Base-by-base conservation (phyloP, 2,888 invertebrate species). In the Ryuthela nishihirai region DNA sequence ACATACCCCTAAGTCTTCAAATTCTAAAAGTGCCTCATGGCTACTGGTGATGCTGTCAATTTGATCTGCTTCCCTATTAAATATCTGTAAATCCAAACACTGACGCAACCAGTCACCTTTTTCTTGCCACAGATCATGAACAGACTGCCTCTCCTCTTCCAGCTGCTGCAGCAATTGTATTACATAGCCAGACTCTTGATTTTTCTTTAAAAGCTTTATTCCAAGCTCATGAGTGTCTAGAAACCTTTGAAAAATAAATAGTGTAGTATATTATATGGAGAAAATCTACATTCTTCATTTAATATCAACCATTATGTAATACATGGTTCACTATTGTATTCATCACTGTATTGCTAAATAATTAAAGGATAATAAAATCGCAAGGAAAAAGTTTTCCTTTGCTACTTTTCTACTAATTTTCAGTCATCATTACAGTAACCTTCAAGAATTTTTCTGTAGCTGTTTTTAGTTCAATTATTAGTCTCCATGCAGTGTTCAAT, bases 31-130 rank as follows among this genome's bases (percentile, higher is more conserved):
- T 0, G 92, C 91, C 72, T 92, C 88, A 72, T 97, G 95, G 17
- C 91, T 88, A 47, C 90, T 88, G 42, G 91, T 92, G 12, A 89
- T 85, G 0, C 97, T 93, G 75, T 98, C 97, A 64, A 98, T 89
- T 73, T 94, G 90, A 73, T 98, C 97, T 0, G 95, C 95, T 74
- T 98, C 97, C 32, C 92, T 84, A 75, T 93, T 93, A 76, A 95
- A 94, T 65, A 87, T 82, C 75, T 78, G 64, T 55, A 97, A 77
- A 67, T 94, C 89, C 20, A 91, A 81, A 64, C 89, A 85, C 73
- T 97, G 92, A 67, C 87, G 83, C 54, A 97, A 76, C 80, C 87
- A 85, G 38, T 84, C 83, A 54, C 92, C 85, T 71, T 94, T 93
- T 52, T 86, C 85, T 42, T 81, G 75, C 91, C 93, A 94, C 70